A percentile compares a stretch with the other conserved stretches of the same genome.
These are phyloP conservation scores for Todiramphus saurophagus DNA, from an alignment of 2,113 vertebrate genomes.

Conservation along the genomic window DNA sequence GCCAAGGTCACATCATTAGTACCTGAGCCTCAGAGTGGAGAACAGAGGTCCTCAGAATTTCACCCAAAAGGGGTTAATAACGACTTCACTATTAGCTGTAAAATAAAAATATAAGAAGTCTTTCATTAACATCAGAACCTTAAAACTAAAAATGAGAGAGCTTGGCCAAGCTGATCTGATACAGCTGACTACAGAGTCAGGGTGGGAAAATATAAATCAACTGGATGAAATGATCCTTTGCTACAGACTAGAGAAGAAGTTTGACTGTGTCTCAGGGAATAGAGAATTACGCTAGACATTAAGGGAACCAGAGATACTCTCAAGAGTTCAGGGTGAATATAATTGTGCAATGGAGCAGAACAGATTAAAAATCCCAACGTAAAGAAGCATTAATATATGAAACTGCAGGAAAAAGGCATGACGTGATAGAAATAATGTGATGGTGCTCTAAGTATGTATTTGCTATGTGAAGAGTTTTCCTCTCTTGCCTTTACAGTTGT, in stretches of 20 bases:
- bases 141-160: conserved; percentile 18
- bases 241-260: conserved; percentile 5
- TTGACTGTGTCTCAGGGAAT: conserved; percentile 29
- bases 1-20: not conserved
- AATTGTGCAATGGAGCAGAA: conserved; percentile 29
- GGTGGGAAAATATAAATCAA: conserved; percentile 26
- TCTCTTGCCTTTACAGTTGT: not conserved
- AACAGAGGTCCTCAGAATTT: not conserved
- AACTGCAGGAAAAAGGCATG: not conserved
- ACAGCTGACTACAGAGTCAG: not conserved
- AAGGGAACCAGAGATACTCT: conserved; percentile 28
- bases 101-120: conserved; percentile 39
- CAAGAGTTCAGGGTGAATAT: conserved; percentile 14
- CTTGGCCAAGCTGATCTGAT: conserved; percentile 16
- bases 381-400: conserved; percentile 27
- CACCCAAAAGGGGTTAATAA: not conserved
- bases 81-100: not conserved
- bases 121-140: conserved; percentile 20
- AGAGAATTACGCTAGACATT: not conserved
- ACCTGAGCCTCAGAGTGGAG: not conserved
- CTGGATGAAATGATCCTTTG: not conserved
- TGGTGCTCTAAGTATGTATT: not conserved
- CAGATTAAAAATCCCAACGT: conserved; percentile 49
- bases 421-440: not conserved
- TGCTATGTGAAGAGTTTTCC: not conserved